Evolutionary conservation across 2,888 invertebrate genomes (phyloP).

Genomic region (Limnephilus rhombicus): DNA sequence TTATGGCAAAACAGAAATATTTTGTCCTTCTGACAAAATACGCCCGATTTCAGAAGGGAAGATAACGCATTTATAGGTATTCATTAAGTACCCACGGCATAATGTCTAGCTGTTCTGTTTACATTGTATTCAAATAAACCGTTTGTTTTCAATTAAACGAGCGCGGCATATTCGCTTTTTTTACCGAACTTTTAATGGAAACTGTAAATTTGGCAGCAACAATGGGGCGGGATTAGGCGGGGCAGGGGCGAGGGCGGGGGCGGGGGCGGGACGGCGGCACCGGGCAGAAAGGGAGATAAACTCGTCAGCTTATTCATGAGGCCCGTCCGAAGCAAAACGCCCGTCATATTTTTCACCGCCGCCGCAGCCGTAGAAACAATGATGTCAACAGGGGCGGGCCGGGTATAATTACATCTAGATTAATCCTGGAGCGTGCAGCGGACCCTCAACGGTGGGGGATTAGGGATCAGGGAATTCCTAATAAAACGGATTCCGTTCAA

Average conservation of each 20-base stretch:
- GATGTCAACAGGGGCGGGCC: constrained; percentile 43
- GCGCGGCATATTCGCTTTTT: background rate
- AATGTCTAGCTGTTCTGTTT: background rate
- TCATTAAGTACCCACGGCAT: background rate
- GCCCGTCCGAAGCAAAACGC: constrained; percentile 16
- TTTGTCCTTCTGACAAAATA: too few species aligned
- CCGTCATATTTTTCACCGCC: constrained; percentile 61
- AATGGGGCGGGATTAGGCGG: background rate
- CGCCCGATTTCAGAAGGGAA: background rate
- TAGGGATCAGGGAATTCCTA: background rate
- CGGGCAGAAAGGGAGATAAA: constrained; percentile 58
- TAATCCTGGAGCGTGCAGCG: constrained; percentile 32
- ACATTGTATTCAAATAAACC: background rate
- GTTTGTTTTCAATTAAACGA: constrained; percentile 24
- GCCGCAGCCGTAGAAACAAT: constrained; percentile 54
- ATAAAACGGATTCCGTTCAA: background rate
- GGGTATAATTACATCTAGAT: constrained; percentile 53
- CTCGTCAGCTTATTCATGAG: constrained; percentile 60
- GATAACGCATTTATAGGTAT: background rate
- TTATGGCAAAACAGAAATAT: too few species aligned
- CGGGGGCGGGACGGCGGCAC: constrained; percentile 10
- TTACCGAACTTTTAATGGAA: background rate
- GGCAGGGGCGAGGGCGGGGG: background rate
- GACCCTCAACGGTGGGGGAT: background rate
- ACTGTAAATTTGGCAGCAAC: constrained; percentile 26